Percentiles rank a stretch among this genome's conserved stretches.
These are phyloP conservation scores for Watsonalla cultraria DNA, from an alignment of 2,888 invertebrate genomes.

Conservation along the genomic window DNA sequence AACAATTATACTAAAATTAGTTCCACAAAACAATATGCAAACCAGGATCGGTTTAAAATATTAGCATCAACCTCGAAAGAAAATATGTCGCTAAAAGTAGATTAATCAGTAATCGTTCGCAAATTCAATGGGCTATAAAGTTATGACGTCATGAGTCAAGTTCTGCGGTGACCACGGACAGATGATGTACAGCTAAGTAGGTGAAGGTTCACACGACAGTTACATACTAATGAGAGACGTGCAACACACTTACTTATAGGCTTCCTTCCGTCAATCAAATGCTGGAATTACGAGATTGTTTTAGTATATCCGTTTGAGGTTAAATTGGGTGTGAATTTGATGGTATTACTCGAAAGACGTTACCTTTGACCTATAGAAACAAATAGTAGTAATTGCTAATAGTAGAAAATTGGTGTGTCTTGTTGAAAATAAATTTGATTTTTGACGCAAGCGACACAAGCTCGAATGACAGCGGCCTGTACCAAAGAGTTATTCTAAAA, in stretches of 20 bases:
- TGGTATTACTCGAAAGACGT: neutral
- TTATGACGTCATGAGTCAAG: constrained; percentile 17
- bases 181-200: constrained; percentile 28
- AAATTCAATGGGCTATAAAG: constrained; percentile 1
- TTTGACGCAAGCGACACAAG: no score
- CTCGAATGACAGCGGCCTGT: no score
- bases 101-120: neutral
- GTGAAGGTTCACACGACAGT: constrained; percentile 43
- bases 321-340: constrained; percentile 1
- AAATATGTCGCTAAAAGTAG: neutral
- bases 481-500: no score
- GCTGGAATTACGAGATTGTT: neutral
- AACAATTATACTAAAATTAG: no score
- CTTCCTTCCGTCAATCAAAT: constrained; percentile 26
- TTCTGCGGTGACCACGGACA: constrained; percentile 20
- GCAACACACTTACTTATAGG: constrained; percentile 1
- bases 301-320: neutral
- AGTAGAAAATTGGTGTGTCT: no score
- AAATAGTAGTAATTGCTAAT: no score
- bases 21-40: no score
- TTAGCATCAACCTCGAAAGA: neutral
- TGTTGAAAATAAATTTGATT: no score
- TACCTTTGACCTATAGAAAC: neutral
- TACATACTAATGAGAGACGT: constrained; percentile 38
- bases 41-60: no score